Evolutionary conservation across 2,797 vertebrate genomes (phyloP), one percentile per base, ranked within the genome.

Genomic region (Neosilurus mollespiculum): DNA sequence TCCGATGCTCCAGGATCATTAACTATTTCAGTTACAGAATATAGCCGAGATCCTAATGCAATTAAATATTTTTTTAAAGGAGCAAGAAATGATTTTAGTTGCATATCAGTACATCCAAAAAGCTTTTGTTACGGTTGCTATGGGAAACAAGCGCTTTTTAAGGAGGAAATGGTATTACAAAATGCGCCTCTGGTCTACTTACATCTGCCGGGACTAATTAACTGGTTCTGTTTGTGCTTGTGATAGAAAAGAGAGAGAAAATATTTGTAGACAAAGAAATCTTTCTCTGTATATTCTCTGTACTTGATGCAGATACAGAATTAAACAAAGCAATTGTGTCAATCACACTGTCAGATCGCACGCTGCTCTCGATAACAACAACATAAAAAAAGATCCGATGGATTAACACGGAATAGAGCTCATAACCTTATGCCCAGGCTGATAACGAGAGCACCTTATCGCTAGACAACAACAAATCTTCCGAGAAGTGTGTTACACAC

Each of bases 401-500:
- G 53, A 18, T 58, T 58, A 58, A 75, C 34, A 16, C 1, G 2
- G 75, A 56, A 77, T 10, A 9, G 49, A 8, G 77, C 61, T 79
- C 64, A 18, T 69, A 71, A 79, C 49, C 82, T 56, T 53, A 79
- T 54, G 66, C 62, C 66, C 43, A 72, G 84, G 86, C 87, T 83
- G 62, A 66, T 78, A 30, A 22, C 24, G 24, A 49, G 22, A 26
- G 37, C 14, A 7, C 61, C 43, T 78, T 78, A 78, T 78, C 61
- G 18, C 67, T 26, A 53, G 49, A 79, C 61, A 51, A 79, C 61
- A 51, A 64, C 81, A 73, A 65, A 75, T 83, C 84, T 86, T 59
- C 61, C 76, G 72, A 73, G 66, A 78, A 84, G 81, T 53, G 70
- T 53, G 72, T 78, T 84, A 81, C 83, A 26, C 80, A 86, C 86